A percentile compares a stretch with the other conserved stretches of the same genome.
These are phyloP conservation scores for Xenopus tropicalis DNA, from an alignment of 2,113 vertebrate species.

Conservation along the genomic window UCB_Xtro_10.0 CM004447.2:69842501-69843000, in stretches of 20 bases:
- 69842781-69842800: conserved; percentile 96
- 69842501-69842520: no score
- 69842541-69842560: no score
- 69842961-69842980: no score
- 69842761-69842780: conserved; percentile 91
- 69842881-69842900: conserved; percentile 80
- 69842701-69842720: conserved; percentile 95
- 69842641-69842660: no score
- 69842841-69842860: conserved; percentile 98
- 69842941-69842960: no score
- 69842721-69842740: conserved; percentile 98
- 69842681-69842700: conserved; percentile 97
- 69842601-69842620: no score
- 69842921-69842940: no score
- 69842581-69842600: no score
- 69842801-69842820: conserved; percentile 98
- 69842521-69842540: no score
- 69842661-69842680: conserved; percentile 47
- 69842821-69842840: conserved; percentile 98
- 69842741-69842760: conserved; percentile 90
- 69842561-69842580: no score
- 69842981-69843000: no score
- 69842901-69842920: neutral
- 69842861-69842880: conserved; percentile 97
- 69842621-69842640: no score